Evolutionary conservation across 2,797 vertebrate species (phyloP).

Genomic region (Rhinichthys osculus): DNA sequence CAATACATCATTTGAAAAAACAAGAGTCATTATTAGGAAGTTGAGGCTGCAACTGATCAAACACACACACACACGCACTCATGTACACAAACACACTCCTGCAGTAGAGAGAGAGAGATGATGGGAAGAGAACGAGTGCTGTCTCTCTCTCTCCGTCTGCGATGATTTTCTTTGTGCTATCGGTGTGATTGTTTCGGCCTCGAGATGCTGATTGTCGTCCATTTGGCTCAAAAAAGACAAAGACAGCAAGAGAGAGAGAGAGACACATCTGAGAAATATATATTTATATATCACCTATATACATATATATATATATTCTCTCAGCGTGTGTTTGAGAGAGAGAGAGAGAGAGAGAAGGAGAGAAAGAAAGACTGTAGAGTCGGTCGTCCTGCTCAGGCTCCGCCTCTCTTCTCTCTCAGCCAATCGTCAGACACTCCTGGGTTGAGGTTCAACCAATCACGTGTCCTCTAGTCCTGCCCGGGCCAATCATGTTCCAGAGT

Average conservation of each 20-base stretch:
- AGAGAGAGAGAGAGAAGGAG: not conserved
- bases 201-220: conserved; percentile 63
- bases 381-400: conserved; percentile 44
- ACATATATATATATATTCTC: conserved; percentile 18
- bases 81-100: conserved; percentile 40
- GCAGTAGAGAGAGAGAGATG: conserved; percentile 46
- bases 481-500: conserved; percentile 81
- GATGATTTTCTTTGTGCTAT: conserved; percentile 34
- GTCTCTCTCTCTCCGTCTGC: conserved; percentile 30
- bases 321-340: conserved; percentile 5
- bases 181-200: conserved; percentile 35
- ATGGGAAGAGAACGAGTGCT: not conserved
- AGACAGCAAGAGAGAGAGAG: conserved; percentile 29
- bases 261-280: conserved; percentile 39
- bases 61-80: conserved; percentile 29
- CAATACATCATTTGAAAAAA: conserved; percentile 52
- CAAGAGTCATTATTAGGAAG: conserved; percentile 64
- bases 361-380: conserved; percentile 15
- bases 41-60: conserved; percentile 52
- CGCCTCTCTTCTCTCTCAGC: conserved; percentile 60
- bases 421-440: conserved; percentile 55
- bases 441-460: conserved; percentile 69
- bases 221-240: conserved; percentile 58
- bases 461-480: conserved; percentile 70
- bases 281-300: conserved; percentile 21